phyloP scores from a whole-genome alignment of 2,113 vertebrate species.

The Xenopus laevis region DNA sequence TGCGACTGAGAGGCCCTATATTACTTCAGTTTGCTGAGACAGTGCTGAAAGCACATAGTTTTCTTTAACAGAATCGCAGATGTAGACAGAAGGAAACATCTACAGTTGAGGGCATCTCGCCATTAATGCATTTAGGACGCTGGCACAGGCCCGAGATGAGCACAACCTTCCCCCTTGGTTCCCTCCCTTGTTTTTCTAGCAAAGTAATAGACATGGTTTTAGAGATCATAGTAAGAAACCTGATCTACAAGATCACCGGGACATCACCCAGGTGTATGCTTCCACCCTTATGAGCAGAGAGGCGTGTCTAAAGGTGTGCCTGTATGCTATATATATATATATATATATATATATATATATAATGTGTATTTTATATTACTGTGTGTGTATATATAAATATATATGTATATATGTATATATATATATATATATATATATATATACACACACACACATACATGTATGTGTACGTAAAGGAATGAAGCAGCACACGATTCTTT shows the following conservation, averaged over 20 bases:
- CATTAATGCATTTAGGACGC: background rate
- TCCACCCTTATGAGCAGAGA: conserved; percentile 7
- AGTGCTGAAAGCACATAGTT: too few relatives aligned
- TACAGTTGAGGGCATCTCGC: background rate
- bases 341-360: background rate
- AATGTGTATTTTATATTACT: background rate
- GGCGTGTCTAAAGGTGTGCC: background rate
- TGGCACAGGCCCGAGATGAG: background rate
- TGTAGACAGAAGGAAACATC: too few relatives aligned
- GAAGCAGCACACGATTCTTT: too few relatives aligned
- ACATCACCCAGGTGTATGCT: conserved; percentile 33
- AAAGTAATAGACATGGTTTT: background rate
- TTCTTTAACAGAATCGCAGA: too few relatives aligned
- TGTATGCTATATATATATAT: conserved; percentile 3
- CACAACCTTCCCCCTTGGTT: background rate
- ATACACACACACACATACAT: too few relatives aligned
- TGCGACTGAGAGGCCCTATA: too few relatives aligned
- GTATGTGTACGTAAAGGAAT: too few relatives aligned
- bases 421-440: too few relatives aligned
- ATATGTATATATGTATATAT: too few relatives aligned
- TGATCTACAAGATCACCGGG: conserved; percentile 22
- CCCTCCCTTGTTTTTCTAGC: conserved; percentile 11
- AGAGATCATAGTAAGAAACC: conserved; percentile 18
- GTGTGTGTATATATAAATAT: background rate
- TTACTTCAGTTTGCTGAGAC: too few relatives aligned